Evolutionary conservation across 2,888 invertebrate genomes (phyloP).

Genomic region (Caenorhabditis zanzibari): DNA sequence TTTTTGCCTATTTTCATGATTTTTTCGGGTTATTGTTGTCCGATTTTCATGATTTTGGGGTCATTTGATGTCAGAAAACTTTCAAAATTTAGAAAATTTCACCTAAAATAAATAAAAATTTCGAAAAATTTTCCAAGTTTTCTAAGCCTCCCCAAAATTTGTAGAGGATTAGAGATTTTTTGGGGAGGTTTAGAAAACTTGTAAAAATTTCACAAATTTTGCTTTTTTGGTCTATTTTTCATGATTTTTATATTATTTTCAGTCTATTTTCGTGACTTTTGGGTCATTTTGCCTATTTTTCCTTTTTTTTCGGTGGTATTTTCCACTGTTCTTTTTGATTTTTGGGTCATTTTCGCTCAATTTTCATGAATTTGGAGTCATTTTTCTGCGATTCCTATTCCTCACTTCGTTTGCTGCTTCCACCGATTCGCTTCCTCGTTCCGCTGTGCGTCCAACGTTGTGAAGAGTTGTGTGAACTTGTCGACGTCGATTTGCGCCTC

Average conservation of each 20-base stretch:
- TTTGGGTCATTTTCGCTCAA: background rate
- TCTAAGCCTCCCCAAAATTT: too few relatives aligned
- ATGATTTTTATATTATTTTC: too few relatives aligned
- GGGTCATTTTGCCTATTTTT: too few relatives aligned
- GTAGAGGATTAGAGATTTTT: too few relatives aligned
- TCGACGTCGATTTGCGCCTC: constrained; percentile 90
- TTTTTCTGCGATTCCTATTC: background rate
- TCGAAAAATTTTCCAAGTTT: too few relatives aligned
- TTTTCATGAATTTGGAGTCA: background rate
- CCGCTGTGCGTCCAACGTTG: constrained; percentile 90
- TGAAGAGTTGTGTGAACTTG: constrained; percentile 92
- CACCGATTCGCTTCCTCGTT: constrained; percentile 93
- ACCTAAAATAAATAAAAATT: too few relatives aligned
- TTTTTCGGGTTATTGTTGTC: constrained; percentile 1
- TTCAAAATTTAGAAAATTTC: too few relatives aligned
- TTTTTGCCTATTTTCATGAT: background rate
- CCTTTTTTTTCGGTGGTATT: too few relatives aligned
- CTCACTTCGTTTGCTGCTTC: constrained; percentile 89
- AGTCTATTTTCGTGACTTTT: too few relatives aligned
- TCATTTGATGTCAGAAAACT: background rate
- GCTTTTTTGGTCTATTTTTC: too few relatives aligned
- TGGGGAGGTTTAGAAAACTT: background rate
- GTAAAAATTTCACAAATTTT: too few relatives aligned
- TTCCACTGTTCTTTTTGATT: too few relatives aligned
- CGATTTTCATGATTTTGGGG: background rate